Conservation (phyloP, 1,140 invertebrate species). For the Araneus ventricosus region DNA sequence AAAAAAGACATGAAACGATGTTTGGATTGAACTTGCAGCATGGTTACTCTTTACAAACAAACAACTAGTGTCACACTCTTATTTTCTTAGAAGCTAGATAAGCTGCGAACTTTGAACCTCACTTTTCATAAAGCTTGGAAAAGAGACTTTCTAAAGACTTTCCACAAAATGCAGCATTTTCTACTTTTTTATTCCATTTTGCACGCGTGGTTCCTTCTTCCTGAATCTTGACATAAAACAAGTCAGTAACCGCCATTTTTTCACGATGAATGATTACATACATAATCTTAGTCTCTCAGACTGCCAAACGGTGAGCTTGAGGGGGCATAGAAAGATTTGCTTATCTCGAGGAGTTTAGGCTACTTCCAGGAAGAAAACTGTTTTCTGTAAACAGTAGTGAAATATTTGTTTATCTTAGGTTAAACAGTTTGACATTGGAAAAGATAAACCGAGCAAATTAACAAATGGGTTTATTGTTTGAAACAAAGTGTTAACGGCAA, state of each 20-base stretch:
- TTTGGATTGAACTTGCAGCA: too few species aligned
- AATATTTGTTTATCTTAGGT: slow-evolving; percentile 10
- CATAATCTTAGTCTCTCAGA: too few species aligned
- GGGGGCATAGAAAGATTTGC: not conserved
- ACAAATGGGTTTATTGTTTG: not conserved
- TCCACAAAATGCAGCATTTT: not conserved
- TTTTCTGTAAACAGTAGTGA: not conserved
- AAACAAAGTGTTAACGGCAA: not conserved
- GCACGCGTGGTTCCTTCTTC: not conserved
- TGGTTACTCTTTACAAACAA: too few species aligned
- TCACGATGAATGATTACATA: not conserved
- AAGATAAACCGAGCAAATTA: not conserved
- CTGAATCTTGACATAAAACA: not conserved
- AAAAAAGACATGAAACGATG: too few species aligned
- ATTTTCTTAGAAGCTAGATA: not conserved
- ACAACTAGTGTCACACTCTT: not conserved
- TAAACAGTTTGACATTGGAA: not conserved
- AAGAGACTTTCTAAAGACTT: not conserved
- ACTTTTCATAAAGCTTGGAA: not conserved
- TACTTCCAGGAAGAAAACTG: not conserved
- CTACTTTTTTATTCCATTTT: not conserved
- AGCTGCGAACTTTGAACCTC: not conserved
- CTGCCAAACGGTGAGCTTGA: not conserved
- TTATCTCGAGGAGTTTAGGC: not conserved
- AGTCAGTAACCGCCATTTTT: not conserved